Evolutionary conservation across 2,888 invertebrate genomes (phyloP).

Genomic region (Eupsilia transversa): DNA sequence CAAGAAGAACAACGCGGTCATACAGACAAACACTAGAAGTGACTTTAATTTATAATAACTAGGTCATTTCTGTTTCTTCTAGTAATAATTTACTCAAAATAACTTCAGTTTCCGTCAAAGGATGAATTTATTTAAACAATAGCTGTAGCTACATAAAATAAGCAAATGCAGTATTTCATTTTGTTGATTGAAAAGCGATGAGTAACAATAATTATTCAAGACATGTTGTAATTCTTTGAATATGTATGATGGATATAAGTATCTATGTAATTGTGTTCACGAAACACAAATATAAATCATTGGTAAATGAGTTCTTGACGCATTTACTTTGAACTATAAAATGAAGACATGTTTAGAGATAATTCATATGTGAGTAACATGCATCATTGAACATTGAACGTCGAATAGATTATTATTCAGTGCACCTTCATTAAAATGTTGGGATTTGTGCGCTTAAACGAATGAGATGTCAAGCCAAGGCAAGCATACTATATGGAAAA

Average conservation of each 20-base stretch:
- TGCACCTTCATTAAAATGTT: not conserved
- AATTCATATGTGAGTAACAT: constrained; percentile 14
- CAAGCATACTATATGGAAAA: not conserved
- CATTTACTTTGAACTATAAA: constrained; percentile 32
- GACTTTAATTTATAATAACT: not conserved
- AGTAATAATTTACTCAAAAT: not conserved
- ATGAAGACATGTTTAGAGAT: constrained; percentile 17
- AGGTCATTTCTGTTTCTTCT: too few relatives aligned
- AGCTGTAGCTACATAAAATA: constrained; percentile 14
- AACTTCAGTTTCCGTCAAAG: not conserved
- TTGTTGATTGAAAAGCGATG: constrained; percentile 41
- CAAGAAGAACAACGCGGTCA: too few relatives aligned
- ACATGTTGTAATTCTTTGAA: constrained; percentile 54
- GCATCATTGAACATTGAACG: not conserved
- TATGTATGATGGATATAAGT: constrained; percentile 36
- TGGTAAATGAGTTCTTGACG: constrained; percentile 31
- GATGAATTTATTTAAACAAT: constrained; percentile 4
- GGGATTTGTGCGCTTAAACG: not conserved
- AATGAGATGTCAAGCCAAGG: too few relatives aligned
- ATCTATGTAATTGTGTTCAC: constrained; percentile 25
- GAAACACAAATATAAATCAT: constrained; percentile 39
- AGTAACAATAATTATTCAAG: constrained; percentile 57
- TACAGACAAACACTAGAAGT: too few relatives aligned
- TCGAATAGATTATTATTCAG: not conserved
- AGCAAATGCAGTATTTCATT: constrained; percentile 31